Conservation (phyloP, 1,140 invertebrate species). For the Brachionus rotundiformis region DNA sequence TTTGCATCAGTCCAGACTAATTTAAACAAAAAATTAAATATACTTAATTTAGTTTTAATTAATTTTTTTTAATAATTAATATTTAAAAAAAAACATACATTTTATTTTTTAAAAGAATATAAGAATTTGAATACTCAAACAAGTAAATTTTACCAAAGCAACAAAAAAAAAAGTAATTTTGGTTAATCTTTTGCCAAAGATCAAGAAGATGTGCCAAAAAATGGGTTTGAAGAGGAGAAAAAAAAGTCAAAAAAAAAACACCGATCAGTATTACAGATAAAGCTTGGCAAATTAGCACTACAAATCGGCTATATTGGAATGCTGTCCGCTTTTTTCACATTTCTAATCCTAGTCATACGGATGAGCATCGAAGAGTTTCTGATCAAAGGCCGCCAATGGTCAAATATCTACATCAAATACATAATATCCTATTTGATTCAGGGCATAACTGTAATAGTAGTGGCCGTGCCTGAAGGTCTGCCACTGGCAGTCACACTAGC, state of each 20-base stretch:
- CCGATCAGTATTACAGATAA: constrained; percentile 91
- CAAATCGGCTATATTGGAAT: constrained; percentile 95
- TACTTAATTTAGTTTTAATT: no score
- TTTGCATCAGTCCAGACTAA: no score
- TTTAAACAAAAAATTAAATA: no score
- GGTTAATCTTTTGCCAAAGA: background rate
- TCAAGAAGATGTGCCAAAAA: background rate
- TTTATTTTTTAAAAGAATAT: background rate
- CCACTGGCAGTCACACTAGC: constrained; percentile 85
- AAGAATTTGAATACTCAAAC: constrained; percentile 22
- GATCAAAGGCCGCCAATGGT: constrained; percentile 7
- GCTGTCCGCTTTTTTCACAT: constrained; percentile 33
- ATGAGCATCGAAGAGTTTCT: constrained; percentile 40
- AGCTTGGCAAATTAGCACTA: constrained; percentile 96
- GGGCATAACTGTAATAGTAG: constrained; percentile 51
- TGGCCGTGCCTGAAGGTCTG: constrained; percentile 68
- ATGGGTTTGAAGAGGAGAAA: constrained; percentile 5
- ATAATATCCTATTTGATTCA: constrained; percentile 35
- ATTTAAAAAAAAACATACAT: background rate
- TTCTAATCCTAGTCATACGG: constrained; percentile 24
- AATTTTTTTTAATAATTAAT: background rate
- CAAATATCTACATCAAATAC: background rate
- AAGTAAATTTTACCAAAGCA: background rate
- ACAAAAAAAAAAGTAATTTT: no score
- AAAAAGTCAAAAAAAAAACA: constrained; percentile 49